These are phyloP conservation scores for Colletes gigas DNA, from an alignment of 1,140 invertebrate species.

Conservation along the genomic window DNA sequence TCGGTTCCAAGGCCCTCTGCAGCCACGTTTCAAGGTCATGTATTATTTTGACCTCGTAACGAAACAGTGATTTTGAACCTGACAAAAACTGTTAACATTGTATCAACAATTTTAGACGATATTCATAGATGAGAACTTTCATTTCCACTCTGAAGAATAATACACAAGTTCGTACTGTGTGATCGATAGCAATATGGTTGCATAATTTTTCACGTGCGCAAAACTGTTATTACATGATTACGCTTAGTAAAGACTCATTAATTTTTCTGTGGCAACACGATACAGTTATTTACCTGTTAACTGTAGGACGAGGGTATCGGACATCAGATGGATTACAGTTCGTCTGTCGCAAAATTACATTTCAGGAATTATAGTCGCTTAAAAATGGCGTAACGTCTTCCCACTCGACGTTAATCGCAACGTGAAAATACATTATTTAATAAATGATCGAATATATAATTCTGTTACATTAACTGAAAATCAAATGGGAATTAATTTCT, in stretches of 20 bases:
- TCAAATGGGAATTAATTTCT: background rate
- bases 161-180: background rate
- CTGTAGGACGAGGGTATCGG: background rate
- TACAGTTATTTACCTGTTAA: background rate
- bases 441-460: background rate
- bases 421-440: too few species aligned
- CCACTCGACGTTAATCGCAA: too few species aligned
- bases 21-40: background rate
- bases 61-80: too few species aligned
- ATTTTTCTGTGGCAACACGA: constrained; percentile 26
- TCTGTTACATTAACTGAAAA: too few species aligned
- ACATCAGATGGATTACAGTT: too few species aligned
- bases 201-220: constrained; percentile 20
- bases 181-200: background rate
- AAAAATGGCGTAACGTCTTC: too few species aligned
- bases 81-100: too few species aligned
- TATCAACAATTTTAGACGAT: background rate
- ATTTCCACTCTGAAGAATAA: background rate
- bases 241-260: constrained; percentile 24
- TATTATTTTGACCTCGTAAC: background rate
- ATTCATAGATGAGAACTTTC: background rate
- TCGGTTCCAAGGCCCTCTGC: constrained; percentile 4
- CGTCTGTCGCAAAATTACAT: too few species aligned
- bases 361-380: too few species aligned
- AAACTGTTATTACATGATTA: constrained; percentile 36